These are phyloP conservation scores for Agriopis leucophaearia DNA, from an alignment of 2,888 invertebrate species.

Conservation along the genomic window DNA sequence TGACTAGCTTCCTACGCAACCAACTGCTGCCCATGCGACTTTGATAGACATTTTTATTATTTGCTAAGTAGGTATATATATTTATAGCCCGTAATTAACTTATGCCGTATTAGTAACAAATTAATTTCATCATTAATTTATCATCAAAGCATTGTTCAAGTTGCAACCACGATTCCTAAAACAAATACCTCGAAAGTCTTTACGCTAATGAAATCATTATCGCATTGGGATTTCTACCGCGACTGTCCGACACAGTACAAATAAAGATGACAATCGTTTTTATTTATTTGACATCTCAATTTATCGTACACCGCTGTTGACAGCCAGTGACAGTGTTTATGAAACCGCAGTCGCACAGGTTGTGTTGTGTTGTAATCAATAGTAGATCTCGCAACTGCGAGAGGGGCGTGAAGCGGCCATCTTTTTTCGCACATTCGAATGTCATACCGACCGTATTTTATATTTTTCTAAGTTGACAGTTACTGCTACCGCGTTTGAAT, in stretches of 20 bases:
- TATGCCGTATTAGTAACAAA: too few relatives aligned
- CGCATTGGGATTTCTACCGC: background rate
- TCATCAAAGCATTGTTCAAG: too few relatives aligned
- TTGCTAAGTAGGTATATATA: too few relatives aligned
- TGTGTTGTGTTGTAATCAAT: constrained; percentile 64
- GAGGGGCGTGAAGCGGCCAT: constrained; percentile 54
- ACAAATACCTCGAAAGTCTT: too few relatives aligned
- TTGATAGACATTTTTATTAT: too few relatives aligned
- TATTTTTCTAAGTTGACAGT: constrained; percentile 46
- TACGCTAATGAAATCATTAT: background rate
- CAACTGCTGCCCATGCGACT: too few relatives aligned
- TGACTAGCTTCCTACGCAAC: too few relatives aligned
- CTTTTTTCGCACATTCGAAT: constrained; percentile 49
- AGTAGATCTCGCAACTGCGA: constrained; percentile 58
- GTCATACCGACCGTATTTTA: constrained; percentile 48
- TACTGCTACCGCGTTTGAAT: constrained; percentile 32
- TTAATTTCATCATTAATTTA: too few relatives aligned
- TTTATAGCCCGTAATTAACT: too few relatives aligned
- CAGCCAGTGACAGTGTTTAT: constrained; percentile 65
- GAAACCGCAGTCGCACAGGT: constrained; percentile 58
- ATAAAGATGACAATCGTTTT: constrained; percentile 17
- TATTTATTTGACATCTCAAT: constrained; percentile 39
- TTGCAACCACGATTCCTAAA: too few relatives aligned
- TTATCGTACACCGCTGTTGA: constrained; percentile 38
- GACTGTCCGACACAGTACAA: constrained; percentile 11